Base-by-base conservation (phyloP, 1,140 invertebrate species). In the Rhopalosiphum padi region DNA sequence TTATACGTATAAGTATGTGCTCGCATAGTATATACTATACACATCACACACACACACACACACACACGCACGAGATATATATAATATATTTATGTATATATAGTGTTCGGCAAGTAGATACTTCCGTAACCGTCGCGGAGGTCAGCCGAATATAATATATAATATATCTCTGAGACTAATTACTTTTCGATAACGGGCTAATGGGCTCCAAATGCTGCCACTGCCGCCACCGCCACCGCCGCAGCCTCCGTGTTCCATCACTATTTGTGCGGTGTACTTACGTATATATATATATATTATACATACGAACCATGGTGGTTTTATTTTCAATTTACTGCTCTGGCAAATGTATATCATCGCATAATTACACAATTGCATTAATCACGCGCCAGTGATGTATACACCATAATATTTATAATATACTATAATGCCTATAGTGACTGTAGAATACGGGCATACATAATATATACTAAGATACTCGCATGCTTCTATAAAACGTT, bases 121-220 rank as follows among this genome's bases (percentile, higher is more conserved):
- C 41, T 30, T 35, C 68, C 55, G 41, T 90, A 25, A n/a, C 41
- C 55, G 68, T 77, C 43, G 68, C 5, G 41, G 68, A 92, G 91
- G 91, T 92, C 91, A 83, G 46, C 41, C 60, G 60, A 92, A 83
- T 89, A 77, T 77, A 77, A 77, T 77, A 77, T 30, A 60, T 30
- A 30, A 60, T 68, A 68, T 77, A 37, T 89, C 48, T 89, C 48
- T 23, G 8, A 89, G 88, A 82, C 77, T 92, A 92, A 92, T 92
- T 92, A 92, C 91, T 92, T 83, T 92, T 53, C 91, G 91, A 92
- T 92, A 92, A 92, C 60, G 60, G n/a, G 83, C 91, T 92, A 92
- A 92, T 92, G 91, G 91, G 60, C 91, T 46, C 60, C 91, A 83
- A 82, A 89, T 37, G 77, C 46, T 46, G 43, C 60, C 53, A 53